A percentile compares a stretch with the other conserved stretches of the same genome.
phyloP scores from a whole-genome alignment of 2,113 vertebrate genomes.

The Paratilapia polleni region DNA sequence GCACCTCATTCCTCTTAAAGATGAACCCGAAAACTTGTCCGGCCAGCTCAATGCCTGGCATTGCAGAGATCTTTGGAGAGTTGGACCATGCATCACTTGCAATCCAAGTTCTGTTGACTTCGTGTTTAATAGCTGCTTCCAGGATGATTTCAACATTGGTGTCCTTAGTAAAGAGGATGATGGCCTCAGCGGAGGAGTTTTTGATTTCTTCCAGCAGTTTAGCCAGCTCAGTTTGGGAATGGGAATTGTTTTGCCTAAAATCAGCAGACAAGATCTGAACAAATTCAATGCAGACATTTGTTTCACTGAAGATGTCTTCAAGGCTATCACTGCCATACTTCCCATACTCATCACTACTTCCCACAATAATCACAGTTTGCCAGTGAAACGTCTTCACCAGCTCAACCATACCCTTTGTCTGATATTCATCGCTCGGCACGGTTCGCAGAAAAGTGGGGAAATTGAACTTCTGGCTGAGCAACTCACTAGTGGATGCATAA shows the following conservation, averaged over 20 bases:
- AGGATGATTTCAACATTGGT: constrained; percentile 43
- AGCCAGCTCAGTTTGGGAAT: fast-evolving
- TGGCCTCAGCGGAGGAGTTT: constrained; percentile 52
- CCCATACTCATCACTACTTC: constrained; percentile 72
- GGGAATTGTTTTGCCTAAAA: background rate
- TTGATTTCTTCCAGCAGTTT: background rate
- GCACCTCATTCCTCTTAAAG: constrained; percentile 42
- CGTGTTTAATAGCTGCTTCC: constrained; percentile 1
- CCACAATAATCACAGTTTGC: constrained; percentile 61
- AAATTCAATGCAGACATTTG: constrained; percentile 55
- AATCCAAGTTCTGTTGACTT: constrained; percentile 69
- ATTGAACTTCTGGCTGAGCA: constrained; percentile 65
- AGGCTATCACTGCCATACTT: constrained; percentile 55
- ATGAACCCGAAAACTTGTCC: constrained; percentile 65
- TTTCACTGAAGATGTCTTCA: background rate
- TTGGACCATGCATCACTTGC: constrained; percentile 71
- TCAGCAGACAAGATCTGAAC: constrained; percentile 26
- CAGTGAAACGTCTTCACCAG: constrained; percentile 53
- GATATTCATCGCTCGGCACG: constrained; percentile 51
- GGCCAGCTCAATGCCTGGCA: constrained; percentile 3
- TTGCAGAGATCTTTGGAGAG: background rate
- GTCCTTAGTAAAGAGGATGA: constrained; percentile 64
- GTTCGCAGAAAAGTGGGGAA: constrained; percentile 74
- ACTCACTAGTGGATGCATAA: constrained; percentile 58
- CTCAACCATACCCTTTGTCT: constrained; percentile 55